Evolutionary conservation across 2,888 invertebrate species (phyloP), one percentile per base, ranked within the genome.

Genomic region (Cerastis leucographa): DNA sequence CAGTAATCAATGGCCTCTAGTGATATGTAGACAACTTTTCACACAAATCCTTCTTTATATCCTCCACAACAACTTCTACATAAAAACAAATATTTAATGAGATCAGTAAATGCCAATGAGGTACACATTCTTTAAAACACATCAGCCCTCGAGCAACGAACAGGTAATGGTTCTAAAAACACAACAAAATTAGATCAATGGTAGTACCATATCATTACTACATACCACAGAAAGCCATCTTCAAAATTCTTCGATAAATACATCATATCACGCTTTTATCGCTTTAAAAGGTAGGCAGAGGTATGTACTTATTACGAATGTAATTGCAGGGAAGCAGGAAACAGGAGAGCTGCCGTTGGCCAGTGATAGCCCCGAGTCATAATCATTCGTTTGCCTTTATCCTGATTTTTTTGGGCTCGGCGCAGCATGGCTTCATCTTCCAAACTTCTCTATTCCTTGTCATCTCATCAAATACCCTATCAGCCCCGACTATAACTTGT

Each of bases 121-220:
- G 40, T 54, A 74, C 17, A 64, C 29, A 81, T 78, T 78, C 76
- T 42, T 81, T 0, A 49, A 46, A 81, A 29, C n/a, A 49, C n/a
- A 56, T 51, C 35, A 76, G 61, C 65, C 82, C 65, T 65, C 46
- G 14, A 56, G 82, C 82, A 12, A n/a, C 19, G 17, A 0, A 22
- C 42, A 17, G 42, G 1, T 78, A 81, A 76, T 56, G 25, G 1
- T 29, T 51, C 6, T 29, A 54, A 56, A 74, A 64, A 49, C 35
- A 11, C 46, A 81, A 56, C 29, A 17, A 81, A 78, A 76, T 76
- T 65, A 59, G 22, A 65, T 49, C 76, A 56, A 44, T 65, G 42
- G 17, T 65, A n/a, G 29, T 42, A 42, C 14, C 42, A 17, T 76
- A 5, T 76, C 35, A 82, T 78, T 78, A 78, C 65, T 56, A 49